Evolutionary conservation across 2,888 invertebrate genomes (phyloP), one percentile per base, ranked within the genome.

Genomic region (Shargacucullia verbasci): DNA sequence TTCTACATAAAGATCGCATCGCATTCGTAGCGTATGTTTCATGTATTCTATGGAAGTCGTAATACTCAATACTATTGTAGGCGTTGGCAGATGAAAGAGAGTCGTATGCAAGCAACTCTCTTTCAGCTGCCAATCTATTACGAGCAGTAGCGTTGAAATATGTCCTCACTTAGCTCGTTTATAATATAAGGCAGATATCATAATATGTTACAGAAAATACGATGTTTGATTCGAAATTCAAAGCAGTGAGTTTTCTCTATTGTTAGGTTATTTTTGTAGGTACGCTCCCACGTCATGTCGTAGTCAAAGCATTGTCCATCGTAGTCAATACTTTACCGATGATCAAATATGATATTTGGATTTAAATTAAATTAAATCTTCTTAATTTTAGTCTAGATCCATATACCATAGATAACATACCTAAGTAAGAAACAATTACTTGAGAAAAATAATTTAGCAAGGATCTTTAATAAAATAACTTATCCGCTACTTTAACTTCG

Each of bases 71-170:
- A 62, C 15, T 33, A 20, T 38, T 25, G 66, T 67, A 61, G 68
- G 68, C 66, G 66, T 62, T 67, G 68, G 56, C 62, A 57, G 55
- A 55, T 62, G 56, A 67, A 67, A 62, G 68, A 53, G 43, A 59
- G 39, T 57, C 49, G 41, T 2, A 20, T 20, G 20, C 20, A 20
- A 3, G 20, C 20, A 20, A 4, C 20, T 20, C 20, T 20, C 20
- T 20, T 20, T 20, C 20, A 20, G 20, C 20, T 20, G 20, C 4
- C 20, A 20, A 20, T 20, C 4, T 20, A 20, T 49, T 48, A 41
- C 56, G 47, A 60, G 59, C 57, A 72, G 62, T 72, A 49, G 33
- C 31, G 15, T 39, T 43, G 34, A 63, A 52, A 63, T 63, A 63
- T 73, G 50, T 57, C 53, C 60, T 35, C 52, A 54, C 50, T 15